A percentile compares a stretch with the other conserved stretches of the same genome.
Conservation (phyloP, 2,113 vertebrate genomes). For the Atlantisia rogersi region DNA sequence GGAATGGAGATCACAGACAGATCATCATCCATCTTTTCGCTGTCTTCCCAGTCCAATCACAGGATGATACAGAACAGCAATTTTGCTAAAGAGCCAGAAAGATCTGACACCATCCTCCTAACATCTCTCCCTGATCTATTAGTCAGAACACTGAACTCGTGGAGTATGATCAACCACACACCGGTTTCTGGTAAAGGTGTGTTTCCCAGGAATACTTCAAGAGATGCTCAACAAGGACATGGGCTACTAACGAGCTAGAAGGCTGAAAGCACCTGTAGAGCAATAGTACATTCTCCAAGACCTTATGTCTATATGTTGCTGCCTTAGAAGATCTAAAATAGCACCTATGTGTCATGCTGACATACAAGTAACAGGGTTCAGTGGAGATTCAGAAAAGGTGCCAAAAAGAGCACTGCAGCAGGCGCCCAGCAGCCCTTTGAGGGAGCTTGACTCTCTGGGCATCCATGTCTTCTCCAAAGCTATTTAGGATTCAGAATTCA, state of each 20-base stretch:
- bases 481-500: not conserved
- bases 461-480: not conserved
- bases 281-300: not conserved
- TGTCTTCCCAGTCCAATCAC: not conserved
- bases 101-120: not conserved
- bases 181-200: not conserved
- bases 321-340: not conserved
- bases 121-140: not conserved
- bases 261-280: not conserved
- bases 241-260: not conserved
- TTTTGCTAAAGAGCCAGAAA: not conserved
- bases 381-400: not conserved
- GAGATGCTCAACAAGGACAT: not conserved
- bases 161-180: not conserved
- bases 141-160: not conserved
- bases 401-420: not conserved
- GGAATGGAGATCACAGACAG: not conserved
- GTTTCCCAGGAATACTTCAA: not conserved
- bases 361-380: not conserved
- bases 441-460: not conserved
- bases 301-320: not conserved
- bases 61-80: not conserved
- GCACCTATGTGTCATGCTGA: not conserved
- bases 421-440: not conserved
- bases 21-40: not conserved